Evolutionary conservation across 2,888 invertebrate genomes (phyloP), one percentile per base, ranked within the genome.

Genomic region (Merodon equestris): DNA sequence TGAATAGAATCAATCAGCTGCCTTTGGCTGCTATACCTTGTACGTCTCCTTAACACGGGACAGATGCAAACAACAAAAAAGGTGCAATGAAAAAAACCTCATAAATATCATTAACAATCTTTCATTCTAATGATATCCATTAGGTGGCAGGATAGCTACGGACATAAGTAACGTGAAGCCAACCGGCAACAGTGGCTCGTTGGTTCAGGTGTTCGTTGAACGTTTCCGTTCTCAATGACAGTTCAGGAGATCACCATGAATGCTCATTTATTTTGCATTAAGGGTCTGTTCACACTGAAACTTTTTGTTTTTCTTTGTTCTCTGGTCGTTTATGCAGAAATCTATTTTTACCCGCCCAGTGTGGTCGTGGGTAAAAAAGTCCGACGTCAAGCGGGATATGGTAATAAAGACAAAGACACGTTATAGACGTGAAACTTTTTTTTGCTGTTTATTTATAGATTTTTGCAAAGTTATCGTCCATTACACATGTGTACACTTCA

Each of bases 301-400:
- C 51, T 57, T 38, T n/a, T 13, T 53, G 57, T 7, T 27, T 27
- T 27, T 27, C 27, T 27, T 27, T 7, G 2, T 27, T 27, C 27
- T 27, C 7, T 27, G 27, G 7, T 27, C 7, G 7, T 27, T 40
- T 27, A 40, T 47, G 27, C 17, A 42, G 53, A 19, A 72, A 73
- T 63, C 77, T 77, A 77, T 77, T 72, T 77, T 63, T 68, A 77
- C 57, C 19, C 67, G 77, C 73, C 67, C 77, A 77, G 67, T n/a
- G n/a, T n/a, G n/a, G n/a, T n/a, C n/a, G n/a, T n/a, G n/a, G n/a
- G n/a, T n/a, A n/a, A n/a, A n/a, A 67, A 48, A 34, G 44, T 45
- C 45, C 51, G n/a, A 45, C 56, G n/a, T n/a, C n/a, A n/a, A n/a
- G n/a, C n/a, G n/a, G n/a, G n/a, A n/a, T n/a, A n/a, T n/a, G n/a